phyloP scores from a whole-genome alignment of 2,888 invertebrate species.

The Orgyia antiqua region DNA sequence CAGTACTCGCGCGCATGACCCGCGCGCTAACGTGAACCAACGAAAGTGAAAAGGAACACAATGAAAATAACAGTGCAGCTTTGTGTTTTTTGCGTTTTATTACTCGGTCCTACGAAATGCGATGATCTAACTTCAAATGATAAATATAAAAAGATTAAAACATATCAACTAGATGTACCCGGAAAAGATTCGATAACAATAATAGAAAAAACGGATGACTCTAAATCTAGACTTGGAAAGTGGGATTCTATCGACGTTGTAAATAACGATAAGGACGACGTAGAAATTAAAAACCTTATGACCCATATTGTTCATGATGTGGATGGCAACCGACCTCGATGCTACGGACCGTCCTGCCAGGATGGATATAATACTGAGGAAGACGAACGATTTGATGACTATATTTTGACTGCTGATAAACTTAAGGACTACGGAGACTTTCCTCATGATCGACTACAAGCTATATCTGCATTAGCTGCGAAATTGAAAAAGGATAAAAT shows the following conservation, averaged over 20 bases:
- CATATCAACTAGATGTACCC: conserved; percentile 76
- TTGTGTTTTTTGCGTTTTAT: conserved; percentile 46
- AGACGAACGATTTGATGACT: conserved; percentile 77
- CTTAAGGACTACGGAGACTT: conserved; percentile 65
- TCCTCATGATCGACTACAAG: conserved; percentile 59
- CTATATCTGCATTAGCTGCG: conserved; percentile 61
- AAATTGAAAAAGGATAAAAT: conserved; percentile 68
- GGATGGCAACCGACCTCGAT: conserved; percentile 50
- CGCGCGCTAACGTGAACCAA: conserved; percentile 51
- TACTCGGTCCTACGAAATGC: conserved; percentile 41
- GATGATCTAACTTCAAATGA: conserved; percentile 51
- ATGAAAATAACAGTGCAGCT: conserved; percentile 67
- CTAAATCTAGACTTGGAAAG: conserved; percentile 27
- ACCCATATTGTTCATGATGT: conserved; percentile 62
- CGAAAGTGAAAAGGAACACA: conserved; percentile 62
- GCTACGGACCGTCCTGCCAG: conserved; percentile 70
- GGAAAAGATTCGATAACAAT: conserved; percentile 78
- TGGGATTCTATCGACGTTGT: conserved; percentile 40
- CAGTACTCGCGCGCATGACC: conserved; percentile 60
- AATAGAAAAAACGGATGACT: conserved; percentile 58
- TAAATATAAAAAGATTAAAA: conserved; percentile 59
- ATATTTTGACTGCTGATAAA: conserved; percentile 79
- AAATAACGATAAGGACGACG: conserved; percentile 39
- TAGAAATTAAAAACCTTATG: conserved; percentile 61
- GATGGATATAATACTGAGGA: conserved; percentile 47